Evolutionary conservation across 2,797 vertebrate genomes (phyloP), one percentile per base, ranked within the genome.

Genomic region (Mionectes olivaceus): DNA sequence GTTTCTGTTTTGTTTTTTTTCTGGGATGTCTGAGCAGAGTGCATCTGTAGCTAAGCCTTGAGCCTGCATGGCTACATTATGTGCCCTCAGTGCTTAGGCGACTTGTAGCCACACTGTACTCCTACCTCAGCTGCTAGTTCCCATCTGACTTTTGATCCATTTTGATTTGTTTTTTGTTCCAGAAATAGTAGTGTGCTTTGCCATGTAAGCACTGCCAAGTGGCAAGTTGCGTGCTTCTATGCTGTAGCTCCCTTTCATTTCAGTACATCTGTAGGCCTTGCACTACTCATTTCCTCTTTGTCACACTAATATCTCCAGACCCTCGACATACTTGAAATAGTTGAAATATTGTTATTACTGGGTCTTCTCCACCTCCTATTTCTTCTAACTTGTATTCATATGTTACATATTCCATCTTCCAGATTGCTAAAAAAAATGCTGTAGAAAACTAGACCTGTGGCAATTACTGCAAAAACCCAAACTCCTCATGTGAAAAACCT

Each of bases 61-160:
- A 59, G 43, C 49, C 39, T 50, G 9, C 33, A 30, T 12, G 52
- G 16, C 16, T n/a, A 21, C 43, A 37, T 24, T 19, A 3, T 4
- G 9, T 60, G 23, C 24, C 23, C 32, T 55, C 64, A 43, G 0
- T 19, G 32, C 35, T 57, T 19, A 17, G 5, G 15, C 0, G 0
- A 75, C 21, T 41, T 61, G 41, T 23, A 79, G 53, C 37, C 41
- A 55, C 35, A 10, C 35, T 28, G 11, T 22, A 25, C 13, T 46
- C 11, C 17, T 35, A 39, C 30, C 14, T 64, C 63, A 60, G 27
- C 37, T 80, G 5, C 37, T 53, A 37, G 39, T 44, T 68, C 41
- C n/a, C 43, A 17, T 22, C 22, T 11, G 13, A 67, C 13, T n/a
- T 35, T 43, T 73, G 13, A 41, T 81, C 63, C 11, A 6, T 74